Base-by-base conservation (phyloP, 2,113 vertebrate genomes). In the Ploceus nigricollis region DNA sequence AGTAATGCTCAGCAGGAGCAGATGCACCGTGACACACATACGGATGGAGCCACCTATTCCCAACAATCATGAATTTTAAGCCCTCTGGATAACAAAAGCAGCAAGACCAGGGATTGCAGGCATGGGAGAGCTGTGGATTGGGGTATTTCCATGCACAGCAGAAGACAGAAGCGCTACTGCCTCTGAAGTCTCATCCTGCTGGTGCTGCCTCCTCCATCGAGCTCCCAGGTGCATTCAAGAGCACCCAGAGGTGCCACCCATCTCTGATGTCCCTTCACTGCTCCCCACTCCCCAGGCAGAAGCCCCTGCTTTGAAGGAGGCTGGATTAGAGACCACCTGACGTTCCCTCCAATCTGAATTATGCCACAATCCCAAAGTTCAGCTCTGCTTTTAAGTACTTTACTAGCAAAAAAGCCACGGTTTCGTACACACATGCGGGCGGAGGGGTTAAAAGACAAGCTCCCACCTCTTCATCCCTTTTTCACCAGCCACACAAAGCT, bases 41-140 rank as follows among this genome's bases (percentile, higher is more conserved):
- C 2, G 54, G 89, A 94, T 27, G n/a, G 66, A 87, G 77, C n/a
- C 56, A 70, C 64, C 88, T 85, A 54, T 33, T 63, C 56, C 35
- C 76, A 80, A 31, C 22, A 27, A 31, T 20, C 75, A 15, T 11
- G 70, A 77, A 85, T 90, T 61, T 86, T 58, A 96, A 96, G 17
- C 48, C 50, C 10, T 40, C 33, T 39, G 66, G 50, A 39, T 80
- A 86, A 94, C 76, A 96, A 95, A 95, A 95, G 89, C 75, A 87
- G 47, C 47, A 21, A 47, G 39, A 70, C 18, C 15, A 21, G 39
- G 33, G 78, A 45, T 0, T n/a, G 87, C 68, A n/a, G 79, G 85
- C 85, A 28, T 1, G 33, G 42, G 60, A 77, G 58, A 48, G 90
- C 64, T 75, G 58, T 8, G 72, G 65, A 51, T 5, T 6, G 58